Evolutionary conservation across 2,888 invertebrate genomes (phyloP), one percentile per base, ranked within the genome.

Genomic region (Bruchidius siliquastri): DNA sequence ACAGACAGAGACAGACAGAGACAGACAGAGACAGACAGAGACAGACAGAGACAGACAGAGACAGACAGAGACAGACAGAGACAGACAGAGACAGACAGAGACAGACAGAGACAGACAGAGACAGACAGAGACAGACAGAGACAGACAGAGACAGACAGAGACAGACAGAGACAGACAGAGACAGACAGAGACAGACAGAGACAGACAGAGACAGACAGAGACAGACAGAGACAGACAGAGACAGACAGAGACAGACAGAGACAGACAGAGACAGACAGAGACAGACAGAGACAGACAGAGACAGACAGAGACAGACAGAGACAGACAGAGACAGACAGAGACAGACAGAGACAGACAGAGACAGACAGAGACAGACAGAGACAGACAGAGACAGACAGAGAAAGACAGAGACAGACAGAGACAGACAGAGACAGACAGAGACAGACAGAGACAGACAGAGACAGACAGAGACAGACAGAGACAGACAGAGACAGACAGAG

Each of bases 151-250:
- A 69, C 21, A 69, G 20, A 69, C 22, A 69, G 22, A 69, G 22
- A 21, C n/a, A 69, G 20, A 69, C 21, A 69, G 21, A 69, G 22
- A 69, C 20, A 21, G 22, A 69, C 69, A 69, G 21, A 69, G 20
- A 69, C 21, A 69, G 21, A 69, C 69, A 69, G 69, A 21, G 22
- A 69, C 22, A 21, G 22, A 21, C 69, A 69, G 22, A 21, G 21
- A 69, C n/a, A 69, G 69, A 21, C 69, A 69, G 18, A 69, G 21
- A 69, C 69, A 69, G 69, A 69, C 69, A 69, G 2, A 71, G 4
- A 71, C 71, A 49, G 20, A 71, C 21, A 69, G 69, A n/a, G n/a
- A n/a, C n/a, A 21, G 18, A 21, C 69, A 21, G 21, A 21, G 3
- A 69, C 13, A 69, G 21, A 69, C 21, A 30, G 20, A 69, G 22